Evolutionary conservation across 2,113 vertebrate genomes (phyloP).

Genomic region (Mus spicilegus): DNA sequence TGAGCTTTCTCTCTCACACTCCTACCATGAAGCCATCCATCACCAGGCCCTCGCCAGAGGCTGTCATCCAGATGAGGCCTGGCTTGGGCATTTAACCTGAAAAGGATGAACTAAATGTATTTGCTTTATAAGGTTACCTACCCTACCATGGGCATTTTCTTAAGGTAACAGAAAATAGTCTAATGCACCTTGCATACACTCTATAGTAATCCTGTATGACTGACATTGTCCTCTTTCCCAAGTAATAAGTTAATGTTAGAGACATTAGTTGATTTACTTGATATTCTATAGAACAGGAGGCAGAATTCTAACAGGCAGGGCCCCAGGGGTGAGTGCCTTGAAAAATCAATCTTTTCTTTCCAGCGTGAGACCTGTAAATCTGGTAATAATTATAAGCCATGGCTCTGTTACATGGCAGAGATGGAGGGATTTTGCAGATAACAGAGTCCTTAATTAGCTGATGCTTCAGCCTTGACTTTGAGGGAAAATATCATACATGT

Average conservation of each 20-base stretch:
- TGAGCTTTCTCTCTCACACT: background rate
- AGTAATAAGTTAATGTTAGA: background rate
- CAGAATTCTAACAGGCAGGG: background rate
- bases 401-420: background rate
- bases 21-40: background rate
- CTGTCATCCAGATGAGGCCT: background rate
- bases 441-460: slow-evolving; percentile 14
- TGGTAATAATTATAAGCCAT: background rate
- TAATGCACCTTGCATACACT: background rate
- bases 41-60: background rate
- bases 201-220: background rate
- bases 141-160: background rate
- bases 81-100: background rate
- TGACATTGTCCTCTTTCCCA: background rate
- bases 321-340: background rate
- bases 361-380: background rate
- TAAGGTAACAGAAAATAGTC: background rate
- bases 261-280: background rate
- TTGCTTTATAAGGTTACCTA: background rate
- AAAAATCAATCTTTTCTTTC: background rate
- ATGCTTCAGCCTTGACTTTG: slow-evolving; percentile 29
- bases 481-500: background rate
- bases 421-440: slow-evolving; percentile 8
- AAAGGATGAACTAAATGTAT: background rate
- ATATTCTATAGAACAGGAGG: background rate